Conservation (phyloP, 1,140 invertebrate genomes). For the Caenorhabditis inopinata region DNA sequence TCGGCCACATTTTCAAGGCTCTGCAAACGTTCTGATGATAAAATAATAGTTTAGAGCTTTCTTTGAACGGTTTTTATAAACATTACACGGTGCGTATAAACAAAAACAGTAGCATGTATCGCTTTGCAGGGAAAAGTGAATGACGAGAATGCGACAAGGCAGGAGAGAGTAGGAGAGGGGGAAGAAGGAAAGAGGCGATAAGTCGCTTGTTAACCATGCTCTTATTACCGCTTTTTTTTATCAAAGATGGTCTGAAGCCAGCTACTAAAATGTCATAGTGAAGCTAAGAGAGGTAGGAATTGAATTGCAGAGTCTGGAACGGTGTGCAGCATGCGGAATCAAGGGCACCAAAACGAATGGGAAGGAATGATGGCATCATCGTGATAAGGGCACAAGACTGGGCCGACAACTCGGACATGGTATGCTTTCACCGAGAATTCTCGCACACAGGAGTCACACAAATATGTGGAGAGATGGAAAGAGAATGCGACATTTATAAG, state of each 20-base stretch:
- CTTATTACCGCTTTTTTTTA: conserved; percentile 27
- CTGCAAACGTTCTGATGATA: not conserved
- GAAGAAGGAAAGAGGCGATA: conserved; percentile 5
- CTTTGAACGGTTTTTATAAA: not conserved
- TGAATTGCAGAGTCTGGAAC: no score
- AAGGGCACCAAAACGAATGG: no score
- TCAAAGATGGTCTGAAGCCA: not conserved
- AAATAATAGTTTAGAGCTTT: not conserved
- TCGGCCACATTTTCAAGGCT: not conserved
- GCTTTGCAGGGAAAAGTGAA: not conserved
- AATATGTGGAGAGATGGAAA: no score
- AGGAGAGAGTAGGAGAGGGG: not conserved
- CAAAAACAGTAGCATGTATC: not conserved
- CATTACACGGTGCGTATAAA: conserved; percentile 5
- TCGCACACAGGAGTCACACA: no score
- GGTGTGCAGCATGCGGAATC: no score
- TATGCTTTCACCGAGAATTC: no score
- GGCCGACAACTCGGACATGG: no score
- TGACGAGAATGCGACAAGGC: no score
- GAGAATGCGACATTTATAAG: no score
- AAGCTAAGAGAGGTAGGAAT: not conserved
- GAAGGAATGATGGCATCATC: not conserved
- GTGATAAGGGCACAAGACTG: no score
- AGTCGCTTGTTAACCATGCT: conserved; percentile 24
- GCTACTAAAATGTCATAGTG: not conserved